These are phyloP conservation scores for Hipparchia semele DNA, from an alignment of 2,888 invertebrate genomes.

Conservation along the genomic window DNA sequence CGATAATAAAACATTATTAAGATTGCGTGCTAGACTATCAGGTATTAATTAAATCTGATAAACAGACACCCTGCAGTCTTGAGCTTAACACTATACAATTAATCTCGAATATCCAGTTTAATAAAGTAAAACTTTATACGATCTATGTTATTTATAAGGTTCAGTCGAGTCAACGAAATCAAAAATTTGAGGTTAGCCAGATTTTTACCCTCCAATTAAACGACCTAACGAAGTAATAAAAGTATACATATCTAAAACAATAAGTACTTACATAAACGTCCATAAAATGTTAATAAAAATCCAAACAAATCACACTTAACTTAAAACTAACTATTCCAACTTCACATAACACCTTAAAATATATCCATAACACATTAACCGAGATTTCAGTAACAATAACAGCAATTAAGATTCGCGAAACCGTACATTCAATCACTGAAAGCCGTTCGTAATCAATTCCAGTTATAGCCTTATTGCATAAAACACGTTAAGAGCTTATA, in stretches of 20 bases:
- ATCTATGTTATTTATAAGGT: not conserved
- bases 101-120: not conserved
- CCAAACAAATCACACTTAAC: conserved; percentile 17
- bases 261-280: not conserved
- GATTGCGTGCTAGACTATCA: conserved; percentile 32
- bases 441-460: conserved; percentile 25
- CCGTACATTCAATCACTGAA: conserved; percentile 30
- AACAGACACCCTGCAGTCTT: conserved; percentile 31
- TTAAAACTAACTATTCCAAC: conserved; percentile 9
- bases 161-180: not conserved
- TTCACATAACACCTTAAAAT: conserved; percentile 17
- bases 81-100: conserved; percentile 23
- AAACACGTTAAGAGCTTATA: too few relatives aligned
- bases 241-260: not conserved
- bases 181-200: not conserved
- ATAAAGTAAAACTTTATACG: not conserved
- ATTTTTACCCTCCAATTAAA: not conserved
- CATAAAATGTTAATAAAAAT: not conserved
- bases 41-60: conserved; percentile 34
- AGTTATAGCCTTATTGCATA: conserved; percentile 30
- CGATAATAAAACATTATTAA: conserved; percentile 35
- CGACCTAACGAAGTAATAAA: too few relatives aligned
- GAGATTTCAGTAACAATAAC: conserved; percentile 17
- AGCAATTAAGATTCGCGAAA: conserved; percentile 21
- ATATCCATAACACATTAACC: conserved; percentile 24